Evolutionary conservation across 2,113 vertebrate genomes (phyloP).

Genomic region (Riparia riparia): DNA sequence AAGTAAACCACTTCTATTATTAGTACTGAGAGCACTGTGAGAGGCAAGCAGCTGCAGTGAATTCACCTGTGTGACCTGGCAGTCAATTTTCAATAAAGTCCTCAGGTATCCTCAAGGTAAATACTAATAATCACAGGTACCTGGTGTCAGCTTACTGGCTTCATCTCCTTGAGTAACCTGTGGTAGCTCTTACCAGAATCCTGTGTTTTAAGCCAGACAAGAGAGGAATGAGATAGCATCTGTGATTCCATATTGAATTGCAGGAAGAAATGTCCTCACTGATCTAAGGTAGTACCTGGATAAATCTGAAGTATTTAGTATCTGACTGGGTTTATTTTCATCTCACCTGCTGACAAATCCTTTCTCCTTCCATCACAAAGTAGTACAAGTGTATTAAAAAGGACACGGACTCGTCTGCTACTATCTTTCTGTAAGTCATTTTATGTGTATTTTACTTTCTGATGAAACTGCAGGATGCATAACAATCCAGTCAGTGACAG

Average conservation of each 20-base stretch:
- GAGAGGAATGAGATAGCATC: background rate
- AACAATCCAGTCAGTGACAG: background rate
- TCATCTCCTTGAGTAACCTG: background rate
- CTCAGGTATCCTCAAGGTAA: background rate
- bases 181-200: background rate
- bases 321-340: background rate
- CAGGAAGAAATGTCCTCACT: background rate
- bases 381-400: background rate
- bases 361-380: background rate
- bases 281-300: background rate
- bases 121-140: background rate
- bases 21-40: background rate
- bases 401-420: background rate
- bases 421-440: background rate
- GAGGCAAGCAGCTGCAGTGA: background rate
- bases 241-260: background rate
- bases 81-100: background rate
- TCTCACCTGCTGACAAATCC: background rate
- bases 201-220: background rate
- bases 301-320: background rate
- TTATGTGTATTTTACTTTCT: background rate
- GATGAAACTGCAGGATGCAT: background rate
- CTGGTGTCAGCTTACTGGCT: background rate
- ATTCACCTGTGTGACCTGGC: background rate
- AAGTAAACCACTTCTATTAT: background rate